These are phyloP conservation scores for Pinctada fucata DNA, from an alignment of 2,888 invertebrate genomes.

Conservation along the genomic window DNA sequence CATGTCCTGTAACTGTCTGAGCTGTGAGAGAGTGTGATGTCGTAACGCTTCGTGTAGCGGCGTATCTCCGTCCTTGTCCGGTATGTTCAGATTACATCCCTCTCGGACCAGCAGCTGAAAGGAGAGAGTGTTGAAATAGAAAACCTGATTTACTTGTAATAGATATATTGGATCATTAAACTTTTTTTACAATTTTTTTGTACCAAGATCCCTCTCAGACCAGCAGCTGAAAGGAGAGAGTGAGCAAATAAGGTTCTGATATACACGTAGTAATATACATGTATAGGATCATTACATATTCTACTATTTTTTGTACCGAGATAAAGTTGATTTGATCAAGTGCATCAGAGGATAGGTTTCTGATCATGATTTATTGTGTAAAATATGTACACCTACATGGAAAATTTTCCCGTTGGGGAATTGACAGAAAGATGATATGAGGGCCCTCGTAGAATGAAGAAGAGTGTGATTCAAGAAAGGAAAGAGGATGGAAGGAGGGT, in stretches of 20 bases:
- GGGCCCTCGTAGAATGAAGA: no score
- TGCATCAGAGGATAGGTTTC: no score
- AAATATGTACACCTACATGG: no score
- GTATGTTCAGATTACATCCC: constrained; percentile 94
- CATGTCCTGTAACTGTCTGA: constrained; percentile 95
- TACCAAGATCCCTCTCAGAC: constrained; percentile 87
- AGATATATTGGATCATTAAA: neutral
- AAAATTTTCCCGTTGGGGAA: no score
- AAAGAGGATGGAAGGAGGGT: no score
- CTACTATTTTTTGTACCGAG: no score
- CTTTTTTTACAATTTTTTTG: neutral
- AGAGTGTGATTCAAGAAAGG: no score
- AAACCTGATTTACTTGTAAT: neutral
- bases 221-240: constrained; percentile 81
- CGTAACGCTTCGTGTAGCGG: constrained; percentile 91
- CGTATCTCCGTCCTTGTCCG: constrained; percentile 98
- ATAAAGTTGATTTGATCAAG: constrained; percentile 70
- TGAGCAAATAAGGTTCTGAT: neutral
- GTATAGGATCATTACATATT: neutral
- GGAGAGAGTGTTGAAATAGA: neutral
- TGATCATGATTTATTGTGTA: no score
- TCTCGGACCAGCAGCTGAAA: constrained; percentile 90
- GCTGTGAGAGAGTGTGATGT: constrained; percentile 96
- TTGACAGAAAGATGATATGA: no score
- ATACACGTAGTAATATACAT: neutral